These are phyloP conservation scores for Calidris pygmaea DNA, from an alignment of 2,113 vertebrate species.

Conservation along the genomic window DNA sequence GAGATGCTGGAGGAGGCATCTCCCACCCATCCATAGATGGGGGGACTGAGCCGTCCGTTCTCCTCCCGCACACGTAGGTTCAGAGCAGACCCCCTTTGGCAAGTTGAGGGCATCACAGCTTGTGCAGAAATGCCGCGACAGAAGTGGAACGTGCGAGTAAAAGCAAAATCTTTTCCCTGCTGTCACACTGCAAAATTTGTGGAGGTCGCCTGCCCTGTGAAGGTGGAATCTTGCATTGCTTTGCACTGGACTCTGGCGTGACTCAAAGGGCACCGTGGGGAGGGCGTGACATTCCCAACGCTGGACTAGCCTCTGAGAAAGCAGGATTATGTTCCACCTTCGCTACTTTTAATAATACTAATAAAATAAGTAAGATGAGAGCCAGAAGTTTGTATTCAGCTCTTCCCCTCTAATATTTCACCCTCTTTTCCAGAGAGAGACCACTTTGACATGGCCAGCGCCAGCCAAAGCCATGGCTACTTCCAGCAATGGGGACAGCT, in stretches of 20 bases:
- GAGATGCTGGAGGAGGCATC: neutral
- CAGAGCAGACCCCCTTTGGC: neutral
- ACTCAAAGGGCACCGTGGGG: fast-evolving
- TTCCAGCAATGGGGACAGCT: neutral
- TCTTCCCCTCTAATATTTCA: neutral
- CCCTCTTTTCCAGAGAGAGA: neutral
- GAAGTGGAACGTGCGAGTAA: neutral
- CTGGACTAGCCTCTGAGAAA: neutral
- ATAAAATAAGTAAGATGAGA: neutral
- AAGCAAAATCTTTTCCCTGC: neutral
- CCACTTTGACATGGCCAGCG: neutral
- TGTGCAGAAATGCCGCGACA: neutral
- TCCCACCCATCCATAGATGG: neutral
- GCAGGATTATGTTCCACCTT: neutral
- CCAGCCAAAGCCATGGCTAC: neutral
- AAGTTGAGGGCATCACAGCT: neutral
- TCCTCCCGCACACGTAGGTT: fast-evolving
- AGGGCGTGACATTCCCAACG: neutral
- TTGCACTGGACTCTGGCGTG: neutral
- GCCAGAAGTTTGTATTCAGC: neutral
- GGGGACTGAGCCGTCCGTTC: fast-evolving
- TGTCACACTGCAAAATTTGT: neutral
- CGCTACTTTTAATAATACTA: neutral
- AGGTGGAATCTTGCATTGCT: neutral
- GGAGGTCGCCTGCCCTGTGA: neutral